Evolutionary conservation across 2,113 vertebrate genomes (phyloP), one percentile per base, ranked within the genome.

Genomic region (Scomber colias): DNA sequence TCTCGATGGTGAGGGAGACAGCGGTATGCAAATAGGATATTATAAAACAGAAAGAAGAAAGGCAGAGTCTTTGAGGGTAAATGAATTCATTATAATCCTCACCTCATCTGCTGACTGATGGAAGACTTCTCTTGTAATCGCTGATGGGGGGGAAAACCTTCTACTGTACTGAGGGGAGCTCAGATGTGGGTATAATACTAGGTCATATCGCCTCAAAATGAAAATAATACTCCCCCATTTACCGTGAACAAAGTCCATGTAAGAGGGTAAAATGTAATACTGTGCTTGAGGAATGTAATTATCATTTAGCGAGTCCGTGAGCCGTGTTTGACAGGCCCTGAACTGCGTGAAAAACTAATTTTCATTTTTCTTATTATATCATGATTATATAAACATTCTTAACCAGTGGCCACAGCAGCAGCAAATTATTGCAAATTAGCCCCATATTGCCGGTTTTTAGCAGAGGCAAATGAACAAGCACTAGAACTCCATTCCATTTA

Each of bases 391-490:
- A 90, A 90, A 89, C 85, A 90, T 77, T 87, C 79, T 79, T 84
- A 87, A 88, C 63, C 89, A 70, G 85, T 88, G 80, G 89, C 86
- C 84, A 82, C 71, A 71, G 85, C 84, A 59, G 90, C 88, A 65
- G 81, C 81, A 83, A 91, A 90, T 91, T 87, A 91, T 83, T 78
- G 80, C 87, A 87, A 88, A 90, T 89, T 87, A 91, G 89, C 79
- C 83, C 75, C 86, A 81, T 85, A 87, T 89, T 88, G 85, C 83
- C 87, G 69, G 66, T 40, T 86, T 76, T 87, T 85, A 70, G 79
- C 17, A 0, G 51, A 71, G 69, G 83, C 76, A 71, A 87, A 88
- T 85, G 75, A 90, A 83, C 80, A 84, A 80, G 85, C 79, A 44
- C 71, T 72, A 82, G 21, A 83, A 82, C 44, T 75, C 50, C 60